Percentiles rank a stretch among this genome's conserved stretches.
Evolutionary conservation across 37 sponge, comb jelly and placozoan genomes (phyloP).

Genomic region (Chondrosia reniformis): DNA sequence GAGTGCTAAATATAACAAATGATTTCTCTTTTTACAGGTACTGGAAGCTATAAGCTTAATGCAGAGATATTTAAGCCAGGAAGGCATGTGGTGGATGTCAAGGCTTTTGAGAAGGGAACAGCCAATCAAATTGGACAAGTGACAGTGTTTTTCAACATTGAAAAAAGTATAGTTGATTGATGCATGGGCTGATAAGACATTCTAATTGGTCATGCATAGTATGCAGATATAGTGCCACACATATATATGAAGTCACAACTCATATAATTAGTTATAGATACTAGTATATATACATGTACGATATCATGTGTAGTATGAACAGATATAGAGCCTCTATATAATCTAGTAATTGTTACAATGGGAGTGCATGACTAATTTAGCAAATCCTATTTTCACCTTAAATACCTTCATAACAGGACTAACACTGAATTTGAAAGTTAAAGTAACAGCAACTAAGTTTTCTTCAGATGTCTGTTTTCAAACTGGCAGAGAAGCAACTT

Average conservation of each 20-base stretch:
- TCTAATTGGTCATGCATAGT: too few relatives aligned
- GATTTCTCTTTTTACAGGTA: neutral
- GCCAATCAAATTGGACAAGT: neutral
- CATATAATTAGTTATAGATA: too few relatives aligned
- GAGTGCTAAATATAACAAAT: too few relatives aligned
- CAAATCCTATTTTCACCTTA: too few relatives aligned
- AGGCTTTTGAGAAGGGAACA: neutral
- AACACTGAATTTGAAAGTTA: neutral
- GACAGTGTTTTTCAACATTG: neutral
- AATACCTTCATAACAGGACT: neutral
- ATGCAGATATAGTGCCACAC: too few relatives aligned
- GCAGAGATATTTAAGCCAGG: neutral
- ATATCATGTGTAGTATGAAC: too few relatives aligned
- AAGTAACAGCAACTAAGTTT: neutral
- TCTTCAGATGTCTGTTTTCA: neutral
- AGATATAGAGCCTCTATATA: too few relatives aligned
- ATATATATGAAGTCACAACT: too few relatives aligned
- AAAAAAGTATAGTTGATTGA: neutral
- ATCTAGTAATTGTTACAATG: too few relatives aligned
- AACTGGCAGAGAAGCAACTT: neutral
- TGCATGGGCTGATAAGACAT: too few relatives aligned
- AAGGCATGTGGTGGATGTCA: neutral
- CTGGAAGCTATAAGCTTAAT: neutral
- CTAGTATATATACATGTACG: too few relatives aligned
- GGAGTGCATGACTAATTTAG: too few relatives aligned